Percentiles rank a stretch among this genome's conserved stretches.
Conservation (phyloP, 2,888 invertebrate genomes). For the Drosophila macrospina region DNA sequence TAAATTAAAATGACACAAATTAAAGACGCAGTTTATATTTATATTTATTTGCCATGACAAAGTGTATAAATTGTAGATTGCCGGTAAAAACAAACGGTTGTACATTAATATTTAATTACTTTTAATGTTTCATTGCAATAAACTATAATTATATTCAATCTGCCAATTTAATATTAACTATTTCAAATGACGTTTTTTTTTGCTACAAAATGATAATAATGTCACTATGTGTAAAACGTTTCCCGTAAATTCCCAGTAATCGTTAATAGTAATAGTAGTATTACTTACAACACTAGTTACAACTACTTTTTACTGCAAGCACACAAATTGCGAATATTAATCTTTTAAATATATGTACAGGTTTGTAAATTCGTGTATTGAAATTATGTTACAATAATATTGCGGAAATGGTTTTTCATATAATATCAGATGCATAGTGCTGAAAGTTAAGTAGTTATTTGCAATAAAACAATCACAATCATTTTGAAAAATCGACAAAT, state of each 20-base stretch:
- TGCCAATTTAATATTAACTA: slow-evolving; percentile 9
- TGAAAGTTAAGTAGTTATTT: neutral
- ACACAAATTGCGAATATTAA: slow-evolving; percentile 9
- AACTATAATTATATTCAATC: slow-evolving; percentile 2
- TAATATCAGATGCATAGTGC: neutral
- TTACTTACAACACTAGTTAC: slow-evolving; percentile 13
- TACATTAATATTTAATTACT: slow-evolving; percentile 9
- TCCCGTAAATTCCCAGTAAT: slow-evolving; percentile 14
- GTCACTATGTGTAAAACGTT: slow-evolving; percentile 13
- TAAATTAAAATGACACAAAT: neutral
- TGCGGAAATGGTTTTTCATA: neutral
- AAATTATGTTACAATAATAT: slow-evolving; percentile 18
- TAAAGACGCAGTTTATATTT: neutral
- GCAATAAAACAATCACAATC: neutral
- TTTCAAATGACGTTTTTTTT: slow-evolving; percentile 9
- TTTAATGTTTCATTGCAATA: slow-evolving; percentile 6
- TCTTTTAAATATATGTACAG: slow-evolving; percentile 18
- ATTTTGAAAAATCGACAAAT: neutral
- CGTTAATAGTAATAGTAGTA: slow-evolving; percentile 10
- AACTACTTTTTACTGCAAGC: slow-evolving; percentile 8
- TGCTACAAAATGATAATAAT: slow-evolving; percentile 16
- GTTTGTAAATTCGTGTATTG: slow-evolving; percentile 7
- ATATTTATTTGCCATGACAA: slow-evolving; percentile 7
- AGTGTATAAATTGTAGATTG: neutral
- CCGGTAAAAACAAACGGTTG: neutral